These are phyloP conservation scores for Rostratula benghalensis DNA, from an alignment of 2,113 vertebrate genomes.

Conservation along the genomic window DNA sequence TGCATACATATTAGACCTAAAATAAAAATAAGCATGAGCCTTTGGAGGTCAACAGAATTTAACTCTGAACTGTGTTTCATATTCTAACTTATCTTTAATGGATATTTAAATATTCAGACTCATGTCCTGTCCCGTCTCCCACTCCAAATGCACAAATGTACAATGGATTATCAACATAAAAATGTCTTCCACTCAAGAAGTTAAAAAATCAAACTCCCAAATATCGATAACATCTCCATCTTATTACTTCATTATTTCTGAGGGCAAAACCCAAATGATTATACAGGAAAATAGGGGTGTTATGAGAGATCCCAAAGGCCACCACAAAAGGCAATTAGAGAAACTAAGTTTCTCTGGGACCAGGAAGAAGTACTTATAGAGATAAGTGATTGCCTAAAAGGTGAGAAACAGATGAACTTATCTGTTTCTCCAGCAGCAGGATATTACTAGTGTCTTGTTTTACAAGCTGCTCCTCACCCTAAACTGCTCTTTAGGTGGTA, in stretches of 20 bases:
- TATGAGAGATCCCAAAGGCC: neutral
- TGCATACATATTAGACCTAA: neutral
- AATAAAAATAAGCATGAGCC: neutral
- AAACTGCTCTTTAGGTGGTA: neutral
- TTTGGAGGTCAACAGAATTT: neutral
- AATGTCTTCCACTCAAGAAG: neutral
- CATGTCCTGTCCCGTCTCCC: neutral
- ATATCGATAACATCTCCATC: neutral
- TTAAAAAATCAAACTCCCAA: neutral
- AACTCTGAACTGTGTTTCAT: neutral
- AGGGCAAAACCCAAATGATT: neutral
- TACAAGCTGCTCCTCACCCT: neutral
- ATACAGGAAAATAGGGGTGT: neutral
- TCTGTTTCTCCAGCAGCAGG: neutral
- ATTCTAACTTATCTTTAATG: neutral
- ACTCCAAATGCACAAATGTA: neutral
- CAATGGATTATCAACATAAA: neutral
- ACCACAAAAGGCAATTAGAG: neutral
- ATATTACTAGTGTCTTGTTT: neutral
- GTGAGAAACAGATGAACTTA: neutral
- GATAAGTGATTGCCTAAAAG: neutral
- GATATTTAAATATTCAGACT: neutral
- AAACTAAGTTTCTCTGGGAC: neutral
- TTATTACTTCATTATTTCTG: neutral
- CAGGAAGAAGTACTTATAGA: neutral